phyloP scores from a whole-genome alignment of 2,797 vertebrate genomes.

The Lithobates pipiens region DNA sequence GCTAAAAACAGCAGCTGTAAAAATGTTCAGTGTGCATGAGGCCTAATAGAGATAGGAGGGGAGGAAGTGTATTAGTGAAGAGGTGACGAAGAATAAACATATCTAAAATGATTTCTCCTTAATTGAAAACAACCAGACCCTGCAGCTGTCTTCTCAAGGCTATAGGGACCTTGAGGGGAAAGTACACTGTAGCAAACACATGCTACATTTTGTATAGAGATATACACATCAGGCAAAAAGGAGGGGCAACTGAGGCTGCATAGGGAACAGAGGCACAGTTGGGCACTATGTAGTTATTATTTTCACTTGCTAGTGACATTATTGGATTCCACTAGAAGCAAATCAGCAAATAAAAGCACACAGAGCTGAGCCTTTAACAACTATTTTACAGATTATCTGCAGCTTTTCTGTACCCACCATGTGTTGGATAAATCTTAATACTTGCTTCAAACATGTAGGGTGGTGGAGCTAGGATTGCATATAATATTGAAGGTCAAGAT shows the following conservation, averaged over 20 bases:
- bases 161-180: not conserved
- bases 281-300: too few relatives aligned
- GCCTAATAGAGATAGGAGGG: too few relatives aligned
- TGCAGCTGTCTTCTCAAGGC: too few relatives aligned
- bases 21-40: too few relatives aligned
- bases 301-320: conserved; percentile 8
- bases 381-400: conserved; percentile 22
- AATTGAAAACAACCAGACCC: too few relatives aligned
- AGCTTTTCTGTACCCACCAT: conserved; percentile 25
- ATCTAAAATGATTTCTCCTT: too few relatives aligned
- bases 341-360: conserved; percentile 4
- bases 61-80: too few relatives aligned
- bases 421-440: conserved; percentile 13
- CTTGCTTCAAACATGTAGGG: not conserved
- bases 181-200: not conserved
- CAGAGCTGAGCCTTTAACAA: not conserved
- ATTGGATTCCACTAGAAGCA: conserved; percentile 27
- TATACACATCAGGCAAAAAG: too few relatives aligned
- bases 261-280: too few relatives aligned
- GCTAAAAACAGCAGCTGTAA: too few relatives aligned
- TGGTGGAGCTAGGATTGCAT: not conserved
- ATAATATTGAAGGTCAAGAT: not conserved
- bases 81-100: too few relatives aligned
- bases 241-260: too few relatives aligned
- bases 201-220: not conserved